These are phyloP conservation scores for Carettochelys insculpta DNA, from an alignment of 2,113 vertebrate genomes.

Conservation along the genomic window DNA sequence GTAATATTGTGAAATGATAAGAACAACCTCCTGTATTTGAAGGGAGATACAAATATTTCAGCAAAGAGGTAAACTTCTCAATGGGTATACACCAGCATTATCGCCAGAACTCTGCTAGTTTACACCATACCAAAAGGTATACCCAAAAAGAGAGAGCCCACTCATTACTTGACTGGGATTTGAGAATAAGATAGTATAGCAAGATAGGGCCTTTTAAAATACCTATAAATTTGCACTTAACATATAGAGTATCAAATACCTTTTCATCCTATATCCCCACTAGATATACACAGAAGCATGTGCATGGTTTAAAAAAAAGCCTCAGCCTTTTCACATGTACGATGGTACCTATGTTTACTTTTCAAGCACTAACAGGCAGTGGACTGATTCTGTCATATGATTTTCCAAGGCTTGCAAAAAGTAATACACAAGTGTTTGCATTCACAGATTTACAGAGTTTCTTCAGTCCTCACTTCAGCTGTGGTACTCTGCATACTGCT, in stretches of 20 bases:
- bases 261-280: neutral
- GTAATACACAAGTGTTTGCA: fast-evolving
- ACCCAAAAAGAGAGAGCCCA: neutral
- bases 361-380: neutral
- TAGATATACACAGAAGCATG: neutral
- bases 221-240: neutral
- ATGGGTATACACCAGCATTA: neutral
- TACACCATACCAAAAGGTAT: neutral
- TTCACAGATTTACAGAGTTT: neutral
- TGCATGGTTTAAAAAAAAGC: neutral
- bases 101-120: neutral
- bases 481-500: neutral
- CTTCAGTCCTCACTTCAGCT: neutral
- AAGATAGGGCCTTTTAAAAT: neutral
- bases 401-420: neutral
- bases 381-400: neutral
- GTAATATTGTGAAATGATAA: neutral
- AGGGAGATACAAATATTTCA: neutral
- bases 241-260: neutral
- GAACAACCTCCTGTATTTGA: neutral
- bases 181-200: neutral
- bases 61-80: neutral
- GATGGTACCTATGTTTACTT: neutral
- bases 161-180: neutral
- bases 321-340: neutral